Evolutionary conservation across 2,797 vertebrate genomes (phyloP), one percentile per base, ranked within the genome.

Genomic region (Hyperoplus lanceolatus): DNA sequence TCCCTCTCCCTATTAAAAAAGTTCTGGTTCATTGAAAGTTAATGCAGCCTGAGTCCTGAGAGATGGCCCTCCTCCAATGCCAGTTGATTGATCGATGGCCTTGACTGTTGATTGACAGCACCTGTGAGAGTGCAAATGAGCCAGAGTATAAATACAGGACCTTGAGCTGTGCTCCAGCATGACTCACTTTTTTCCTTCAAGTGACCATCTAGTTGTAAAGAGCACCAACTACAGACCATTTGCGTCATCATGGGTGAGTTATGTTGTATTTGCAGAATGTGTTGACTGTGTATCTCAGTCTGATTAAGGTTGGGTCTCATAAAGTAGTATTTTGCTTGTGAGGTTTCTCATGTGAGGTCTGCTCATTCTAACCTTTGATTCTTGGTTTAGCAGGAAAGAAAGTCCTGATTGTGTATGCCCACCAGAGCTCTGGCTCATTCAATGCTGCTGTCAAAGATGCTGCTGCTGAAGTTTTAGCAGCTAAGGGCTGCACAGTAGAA

Each of bases 321-420:
- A 29, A 21, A 61, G 1, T 6, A 6, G 1, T 18, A 21, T 67
- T 64, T 29, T 29, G 29, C 29, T 29, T 29, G 29, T 29, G 29
- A 29, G 2, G 29, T 29, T 29, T 29, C 29, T 29, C 29, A 3
- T 29, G 29, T 29, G 29, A 29, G 29, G 2, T 69, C 15, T 3
- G 1, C 18, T 60, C 3, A 6, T 9, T 61, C 1, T 18, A 6
- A 51, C 2, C 29, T 42, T 29, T 53, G 1, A 36, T 29, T 49
- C 3, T 73, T 83, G 0, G 1, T n/a, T 83, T 63, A 45, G 62
- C 56, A 94, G 95, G 81, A 1, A 96, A 90, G 79, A 96, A 94
- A 8, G 95, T 96, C 12, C 90, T 97, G 79, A 95, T 97, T 2
- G 91, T 98, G 42, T 97, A 95, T 0, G 96, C 96, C 0, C 96